Percentiles rank a stretch among this genome's conserved stretches.
These are phyloP conservation scores for Oithona nana DNA, from an alignment of 2,888 invertebrate genomes.

Conservation along the genomic window DNA sequence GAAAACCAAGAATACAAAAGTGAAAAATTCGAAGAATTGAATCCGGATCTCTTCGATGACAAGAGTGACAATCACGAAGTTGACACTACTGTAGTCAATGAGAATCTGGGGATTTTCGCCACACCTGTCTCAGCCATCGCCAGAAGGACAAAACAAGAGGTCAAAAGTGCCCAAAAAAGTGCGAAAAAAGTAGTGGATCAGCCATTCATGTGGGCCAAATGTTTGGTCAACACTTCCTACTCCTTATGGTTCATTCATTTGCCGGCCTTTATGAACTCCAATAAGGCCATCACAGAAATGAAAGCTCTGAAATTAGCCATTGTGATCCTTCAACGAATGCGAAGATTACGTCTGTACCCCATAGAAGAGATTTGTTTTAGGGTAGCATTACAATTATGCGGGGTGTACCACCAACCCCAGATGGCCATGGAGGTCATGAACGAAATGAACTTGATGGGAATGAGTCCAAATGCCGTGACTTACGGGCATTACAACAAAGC, in stretches of 20 bases:
- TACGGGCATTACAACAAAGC: slow-evolving; percentile 70
- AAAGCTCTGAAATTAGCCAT: not conserved
- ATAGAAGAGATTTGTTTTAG: slow-evolving; percentile 95
- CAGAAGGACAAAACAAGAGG: slow-evolving; percentile 36
- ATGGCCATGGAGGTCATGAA: slow-evolving; percentile 59
- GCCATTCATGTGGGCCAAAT: slow-evolving; percentile 82
- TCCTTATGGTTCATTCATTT: slow-evolving; percentile 88
- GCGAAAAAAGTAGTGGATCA: slow-evolving; percentile 42
- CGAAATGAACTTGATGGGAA: slow-evolving; percentile 42
- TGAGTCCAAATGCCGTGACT: slow-evolving; percentile 92
- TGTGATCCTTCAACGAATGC: slow-evolving; percentile 39
- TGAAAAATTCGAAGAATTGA: slow-evolving; percentile 12
- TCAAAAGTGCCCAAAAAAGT: slow-evolving; percentile 68
- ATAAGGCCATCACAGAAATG: not conserved
- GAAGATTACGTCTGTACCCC: slow-evolving; percentile 54
- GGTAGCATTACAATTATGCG: slow-evolving; percentile 95
- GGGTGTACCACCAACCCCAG: slow-evolving; percentile 77
- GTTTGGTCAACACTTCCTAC: slow-evolving; percentile 65
- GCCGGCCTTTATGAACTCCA: slow-evolving; percentile 52
- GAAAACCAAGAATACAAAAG: not conserved
- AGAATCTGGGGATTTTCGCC: not conserved
- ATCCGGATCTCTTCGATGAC: slow-evolving; percentile 13
- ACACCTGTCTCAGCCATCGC: not conserved
- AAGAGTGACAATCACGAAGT: not conserved
- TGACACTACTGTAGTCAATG: not conserved